Conservation (phyloP, 23 tunicate species). For the Phallusia fumigata region DNA sequence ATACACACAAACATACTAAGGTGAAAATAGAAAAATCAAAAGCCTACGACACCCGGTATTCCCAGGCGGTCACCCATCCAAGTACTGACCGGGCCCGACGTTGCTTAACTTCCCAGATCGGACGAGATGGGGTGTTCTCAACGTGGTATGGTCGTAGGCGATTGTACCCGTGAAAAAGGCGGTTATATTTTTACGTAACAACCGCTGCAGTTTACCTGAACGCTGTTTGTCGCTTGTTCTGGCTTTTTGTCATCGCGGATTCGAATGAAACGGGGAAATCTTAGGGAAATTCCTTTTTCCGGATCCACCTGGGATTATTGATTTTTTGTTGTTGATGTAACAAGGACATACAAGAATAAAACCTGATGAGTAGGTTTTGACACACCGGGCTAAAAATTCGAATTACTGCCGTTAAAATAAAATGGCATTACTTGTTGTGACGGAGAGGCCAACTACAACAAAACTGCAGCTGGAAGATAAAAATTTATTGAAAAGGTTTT, state of each 20-base stretch:
- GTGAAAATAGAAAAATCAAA: background rate
- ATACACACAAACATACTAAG: too few species aligned
- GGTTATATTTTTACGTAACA: background rate
- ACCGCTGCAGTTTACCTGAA: conserved; percentile 28
- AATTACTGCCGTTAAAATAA: too few species aligned
- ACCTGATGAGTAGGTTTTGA: too few species aligned
- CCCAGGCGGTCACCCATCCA: conserved; percentile 17
- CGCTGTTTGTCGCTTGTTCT: conserved; percentile 89
- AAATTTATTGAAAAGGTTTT: too few species aligned
- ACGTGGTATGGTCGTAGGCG: conserved; percentile 17
- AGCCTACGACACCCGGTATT: conserved; percentile 14
- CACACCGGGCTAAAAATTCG: too few species aligned
- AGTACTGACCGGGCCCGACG: conserved; percentile 16
- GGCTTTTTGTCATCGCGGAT: conserved; percentile 98
- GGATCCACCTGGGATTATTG: conserved; percentile 52
- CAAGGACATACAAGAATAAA: background rate
- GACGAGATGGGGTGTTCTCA: conserved; percentile 16
- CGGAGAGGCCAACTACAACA: too few species aligned
- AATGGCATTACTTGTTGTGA: too few species aligned
- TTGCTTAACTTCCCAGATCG: conserved; percentile 15
- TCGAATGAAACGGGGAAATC: conserved; percentile 95
- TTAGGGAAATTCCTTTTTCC: conserved; percentile 91
- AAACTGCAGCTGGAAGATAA: too few species aligned
- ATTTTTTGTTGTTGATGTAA: too few species aligned
- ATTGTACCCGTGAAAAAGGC: background rate